Evolutionary conservation across 2,888 invertebrate species (phyloP), one percentile per base, ranked within the genome.

Genomic region (Phasia obesa): DNA sequence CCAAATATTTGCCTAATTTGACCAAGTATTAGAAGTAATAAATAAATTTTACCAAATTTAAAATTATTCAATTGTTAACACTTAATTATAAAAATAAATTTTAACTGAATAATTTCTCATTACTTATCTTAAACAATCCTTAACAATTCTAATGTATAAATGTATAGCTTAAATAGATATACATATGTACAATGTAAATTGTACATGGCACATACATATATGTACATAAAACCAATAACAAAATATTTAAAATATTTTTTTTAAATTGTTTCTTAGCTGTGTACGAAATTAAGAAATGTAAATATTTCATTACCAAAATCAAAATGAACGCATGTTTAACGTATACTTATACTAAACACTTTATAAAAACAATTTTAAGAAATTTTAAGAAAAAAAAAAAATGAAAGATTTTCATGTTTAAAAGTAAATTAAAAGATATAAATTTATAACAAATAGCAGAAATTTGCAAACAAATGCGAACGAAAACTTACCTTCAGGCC

Each of bases 401-500:
- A 21, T 23, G 65, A 62, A 84, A 69, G 78, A 67, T 60, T 74
- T 75, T 27, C 35, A 53, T 44, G 27, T 31, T 62, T 42, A 38
- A 49, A 17, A n/a, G n/a, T 44, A 31, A 44, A 65, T 49, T 25
- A 47, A 78, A 57, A 62, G 53, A 49, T 35, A 75, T 23, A 70
- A 35, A 53, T 38, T 44, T 23, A n/a, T 51, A 47, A 59, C 17
- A 55, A 64, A 71, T 53, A 65, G 47, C 15, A 60, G 7, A 53
- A 64, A 17, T 65, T 71, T 31, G 25, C n/a, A 75, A 64, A 70
- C 42, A 70, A 71, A 70, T 49, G 13, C n/a, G 23, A 78, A 84
- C 64, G n/a, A n/a, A 55, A 87, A 86, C 94, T 94, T 94, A 95
- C 95, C 95, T 94, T 96, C 96, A 88, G 96, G 96, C 97, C 97